These are phyloP conservation scores for Sitta europaea DNA, from an alignment of 2,113 vertebrate species.

Conservation along the genomic window DNA sequence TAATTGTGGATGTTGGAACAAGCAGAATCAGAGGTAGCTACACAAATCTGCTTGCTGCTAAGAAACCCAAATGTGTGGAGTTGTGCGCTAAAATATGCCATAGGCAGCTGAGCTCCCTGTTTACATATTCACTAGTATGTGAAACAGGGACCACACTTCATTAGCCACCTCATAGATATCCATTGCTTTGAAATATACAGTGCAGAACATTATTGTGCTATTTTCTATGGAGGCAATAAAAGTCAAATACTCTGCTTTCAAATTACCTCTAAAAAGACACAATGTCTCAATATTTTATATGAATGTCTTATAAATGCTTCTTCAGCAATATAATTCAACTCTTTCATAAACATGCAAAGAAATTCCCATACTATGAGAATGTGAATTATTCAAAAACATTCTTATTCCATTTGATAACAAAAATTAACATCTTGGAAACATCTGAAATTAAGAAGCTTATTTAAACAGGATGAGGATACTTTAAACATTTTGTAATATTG, in stretches of 20 bases:
- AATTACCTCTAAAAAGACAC: background rate
- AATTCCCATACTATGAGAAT: background rate
- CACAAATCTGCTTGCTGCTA: background rate
- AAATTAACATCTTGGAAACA: background rate
- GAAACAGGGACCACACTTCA: background rate
- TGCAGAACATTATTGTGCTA: background rate
- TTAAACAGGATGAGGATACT: background rate
- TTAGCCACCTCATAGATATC: background rate
- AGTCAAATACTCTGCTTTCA: background rate
- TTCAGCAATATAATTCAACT: background rate
- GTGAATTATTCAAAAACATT: background rate
- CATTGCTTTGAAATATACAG: background rate
- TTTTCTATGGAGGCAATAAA: background rate
- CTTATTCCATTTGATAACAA: background rate
- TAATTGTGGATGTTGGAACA: background rate
- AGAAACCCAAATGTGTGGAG: accelerated
- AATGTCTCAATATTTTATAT: background rate
- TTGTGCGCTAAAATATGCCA: background rate
- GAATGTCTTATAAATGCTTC: background rate
- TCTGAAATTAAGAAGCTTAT: background rate
- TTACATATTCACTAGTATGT: background rate
- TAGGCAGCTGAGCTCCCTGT: background rate
- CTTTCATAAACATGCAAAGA: background rate
- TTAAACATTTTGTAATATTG: background rate
- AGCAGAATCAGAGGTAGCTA: background rate